Conservation (phyloP, 2,888 invertebrate genomes). For the Melanophora roralis region DNA sequence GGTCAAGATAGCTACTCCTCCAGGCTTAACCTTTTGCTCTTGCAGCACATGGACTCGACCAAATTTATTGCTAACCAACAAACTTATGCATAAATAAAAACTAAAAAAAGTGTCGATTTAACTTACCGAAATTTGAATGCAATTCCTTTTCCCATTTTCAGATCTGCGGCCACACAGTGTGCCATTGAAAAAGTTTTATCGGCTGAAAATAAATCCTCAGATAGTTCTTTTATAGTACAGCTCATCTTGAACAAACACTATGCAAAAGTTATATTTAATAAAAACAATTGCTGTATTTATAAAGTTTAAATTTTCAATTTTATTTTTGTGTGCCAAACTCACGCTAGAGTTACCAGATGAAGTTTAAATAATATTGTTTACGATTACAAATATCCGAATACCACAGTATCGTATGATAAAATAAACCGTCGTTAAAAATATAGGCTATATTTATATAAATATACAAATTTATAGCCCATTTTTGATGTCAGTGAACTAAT, state of each 20-base stretch:
- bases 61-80: slow-evolving; percentile 69
- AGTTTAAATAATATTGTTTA: no score
- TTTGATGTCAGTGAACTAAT: no score
- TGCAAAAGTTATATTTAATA: no score
- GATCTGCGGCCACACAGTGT: slow-evolving; percentile 80
- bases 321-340: background rate
- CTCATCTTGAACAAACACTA: slow-evolving; percentile 10
- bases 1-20: slow-evolving; percentile 78
- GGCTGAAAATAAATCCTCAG: slow-evolving; percentile 78
- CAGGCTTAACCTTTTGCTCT: slow-evolving; percentile 71
- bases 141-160: slow-evolving; percentile 80
- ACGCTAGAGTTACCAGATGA: background rate
- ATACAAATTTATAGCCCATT: no score
- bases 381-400: no score
- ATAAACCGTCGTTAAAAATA: no score
- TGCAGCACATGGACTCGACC: slow-evolving; percentile 69
- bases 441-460: no score
- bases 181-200: slow-evolving; percentile 77
- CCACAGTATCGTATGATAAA: no score
- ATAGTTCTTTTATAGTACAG: slow-evolving; percentile 73
- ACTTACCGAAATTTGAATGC: slow-evolving; percentile 76
- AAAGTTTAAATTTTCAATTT: background rate
- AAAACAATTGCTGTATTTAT: background rate
- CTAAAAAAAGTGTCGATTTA: background rate
- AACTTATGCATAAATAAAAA: background rate